Base-by-base conservation (phyloP, 92 coral and sea anemone genomes). In the Zoanthus sociatus region DNA sequence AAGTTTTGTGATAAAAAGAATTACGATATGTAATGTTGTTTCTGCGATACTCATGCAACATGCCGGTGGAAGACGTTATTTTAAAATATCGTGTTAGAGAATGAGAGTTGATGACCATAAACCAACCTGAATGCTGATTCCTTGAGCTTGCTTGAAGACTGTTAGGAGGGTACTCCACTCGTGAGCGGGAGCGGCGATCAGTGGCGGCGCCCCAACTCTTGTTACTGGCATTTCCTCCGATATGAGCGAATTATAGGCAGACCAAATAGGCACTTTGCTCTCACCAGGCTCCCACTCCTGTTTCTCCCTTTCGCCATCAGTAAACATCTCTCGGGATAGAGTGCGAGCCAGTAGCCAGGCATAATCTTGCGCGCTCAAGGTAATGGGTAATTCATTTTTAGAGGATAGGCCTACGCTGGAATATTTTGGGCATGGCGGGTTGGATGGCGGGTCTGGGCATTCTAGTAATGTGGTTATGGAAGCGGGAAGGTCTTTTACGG, bases 211-310 rank as follows among this genome's bases (percentile, higher is more conserved):
- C 89, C 89, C 42, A 32, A 84, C 79, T 56, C 91, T 72, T 58
- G 93, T 87, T 18, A 73, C 88, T 12, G 88, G 91, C 87, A 90
- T 77, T 48, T 83, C 15, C 9, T 92, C 73, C 18, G 46, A 45
- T 32, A 90, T 77, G 20, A 92, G 78, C 9, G 93, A 92, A 77
- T 92, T 90, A 60, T 90, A 92, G 45, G 89, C 93, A 30, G 93
- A 90, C 95, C 93, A 92, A 50, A 92, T 89, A n/a, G 91, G 95
- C n/a, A 92, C 81, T 54, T 86, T 54, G 72, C 89, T 91, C 56
- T 82, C 74, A 60, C 48, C 72, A 76, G 31, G 60, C 77, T 74
- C 83, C 78, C 71, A 83, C 61, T 88, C 93, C 83, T 79, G 88
- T n/a, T 15, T 20, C 32, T 16, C 44, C 21, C 16, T 83, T 46